A percentile compares a stretch with the other conserved stretches of the same genome.
Evolutionary conservation across 2,797 vertebrate genomes (phyloP).

Genomic region (Dipus sagitta): DNA sequence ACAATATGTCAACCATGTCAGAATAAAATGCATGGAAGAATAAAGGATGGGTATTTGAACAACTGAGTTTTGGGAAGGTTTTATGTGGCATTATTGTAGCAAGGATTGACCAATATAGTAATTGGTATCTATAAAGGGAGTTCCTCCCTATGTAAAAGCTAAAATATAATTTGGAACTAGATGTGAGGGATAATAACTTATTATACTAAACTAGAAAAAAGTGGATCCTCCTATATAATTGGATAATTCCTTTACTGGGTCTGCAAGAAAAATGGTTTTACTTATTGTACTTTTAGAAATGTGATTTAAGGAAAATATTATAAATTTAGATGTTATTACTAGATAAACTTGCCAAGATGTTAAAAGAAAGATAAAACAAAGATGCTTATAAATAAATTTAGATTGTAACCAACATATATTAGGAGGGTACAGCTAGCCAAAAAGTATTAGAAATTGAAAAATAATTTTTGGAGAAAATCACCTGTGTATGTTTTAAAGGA

Average conservation of each 20-base stretch:
- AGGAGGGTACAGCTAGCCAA: background rate
- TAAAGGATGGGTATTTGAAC: too few species aligned
- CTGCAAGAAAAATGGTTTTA: background rate
- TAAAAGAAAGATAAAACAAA: background rate
- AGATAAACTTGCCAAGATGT: background rate
- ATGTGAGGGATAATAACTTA: background rate
- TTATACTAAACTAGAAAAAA: background rate
- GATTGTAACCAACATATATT: background rate
- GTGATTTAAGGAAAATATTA: background rate
- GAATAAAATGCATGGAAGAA: too few species aligned
- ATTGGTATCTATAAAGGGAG: background rate
- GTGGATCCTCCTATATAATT: background rate
- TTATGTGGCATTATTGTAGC: background rate
- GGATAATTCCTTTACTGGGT: background rate
- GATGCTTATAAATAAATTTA: background rate
- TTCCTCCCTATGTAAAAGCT: background rate
- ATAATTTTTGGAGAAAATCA: background rate
- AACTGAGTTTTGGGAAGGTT: background rate
- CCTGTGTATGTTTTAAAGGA: background rate
- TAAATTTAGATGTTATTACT: background rate
- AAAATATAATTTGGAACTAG: background rate
- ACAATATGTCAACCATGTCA: background rate
- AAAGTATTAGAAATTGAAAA: background rate
- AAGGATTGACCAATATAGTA: background rate
- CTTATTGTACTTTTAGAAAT: background rate